Evolutionary conservation across 2,113 vertebrate species (phyloP).

Genomic region (Pangasianodon hypophthalmus): DNA sequence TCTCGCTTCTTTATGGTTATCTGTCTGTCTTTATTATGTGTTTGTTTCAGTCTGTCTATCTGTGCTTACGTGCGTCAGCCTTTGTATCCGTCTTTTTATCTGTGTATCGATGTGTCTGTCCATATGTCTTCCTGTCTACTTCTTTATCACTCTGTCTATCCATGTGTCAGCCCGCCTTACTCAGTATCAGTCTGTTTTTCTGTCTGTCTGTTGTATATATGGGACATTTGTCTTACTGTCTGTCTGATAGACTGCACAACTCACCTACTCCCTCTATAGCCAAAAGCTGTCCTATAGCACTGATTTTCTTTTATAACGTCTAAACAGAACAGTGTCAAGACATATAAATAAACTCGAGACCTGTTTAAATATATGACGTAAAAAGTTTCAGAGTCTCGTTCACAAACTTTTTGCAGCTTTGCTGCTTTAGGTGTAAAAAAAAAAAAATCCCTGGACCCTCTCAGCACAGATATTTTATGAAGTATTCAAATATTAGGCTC

Average conservation of each 20-base stretch:
- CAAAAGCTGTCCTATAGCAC: not conserved
- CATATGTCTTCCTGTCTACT: not conserved
- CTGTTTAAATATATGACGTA: not conserved
- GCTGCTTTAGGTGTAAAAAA: not conserved
- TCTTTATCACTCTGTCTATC: not conserved
- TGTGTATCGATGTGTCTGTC: not conserved
- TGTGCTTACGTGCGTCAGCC: not conserved
- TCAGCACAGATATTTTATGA: not conserved
- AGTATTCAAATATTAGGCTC: not conserved
- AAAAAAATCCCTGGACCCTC: too few species aligned
- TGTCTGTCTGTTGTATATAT: not conserved
- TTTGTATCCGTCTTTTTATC: not conserved
- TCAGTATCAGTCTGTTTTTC: not conserved
- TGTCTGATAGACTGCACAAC: not conserved
- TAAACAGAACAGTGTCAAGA: not conserved
- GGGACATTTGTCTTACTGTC: not conserved
- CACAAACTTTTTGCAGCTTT: not conserved
- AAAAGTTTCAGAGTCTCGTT: not conserved
- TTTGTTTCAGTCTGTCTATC: not conserved
- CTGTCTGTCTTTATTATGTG: not conserved
- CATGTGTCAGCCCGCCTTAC: not conserved
- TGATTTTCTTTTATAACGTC: too few species aligned
- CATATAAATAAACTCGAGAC: not conserved
- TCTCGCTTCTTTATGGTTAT: not conserved
- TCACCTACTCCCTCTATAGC: constrained; percentile 27